Evolutionary conservation across 1,140 invertebrate species (phyloP).

Genomic region (Cydia splendana): DNA sequence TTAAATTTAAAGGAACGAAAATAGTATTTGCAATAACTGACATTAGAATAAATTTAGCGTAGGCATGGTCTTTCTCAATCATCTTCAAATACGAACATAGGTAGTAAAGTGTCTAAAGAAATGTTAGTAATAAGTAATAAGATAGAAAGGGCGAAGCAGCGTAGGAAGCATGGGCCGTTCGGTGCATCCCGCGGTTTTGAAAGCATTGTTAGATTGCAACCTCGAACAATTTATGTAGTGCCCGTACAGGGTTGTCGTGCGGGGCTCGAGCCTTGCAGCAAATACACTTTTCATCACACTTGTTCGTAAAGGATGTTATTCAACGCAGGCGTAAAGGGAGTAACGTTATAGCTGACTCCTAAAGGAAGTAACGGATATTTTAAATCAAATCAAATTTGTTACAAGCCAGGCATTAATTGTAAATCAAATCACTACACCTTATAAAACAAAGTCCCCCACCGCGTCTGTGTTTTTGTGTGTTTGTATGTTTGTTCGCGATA

Average conservation of each 20-base stretch:
- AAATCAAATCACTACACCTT: too few relatives aligned
- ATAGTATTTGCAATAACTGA: not conserved
- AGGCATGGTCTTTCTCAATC: constrained; percentile 2
- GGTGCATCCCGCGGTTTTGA: constrained; percentile 48
- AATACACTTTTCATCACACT: constrained; percentile 1
- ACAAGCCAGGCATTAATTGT: too few relatives aligned
- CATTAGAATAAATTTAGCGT: not conserved
- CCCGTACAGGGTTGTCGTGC: constrained; percentile 47
- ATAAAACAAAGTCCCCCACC: too few relatives aligned
- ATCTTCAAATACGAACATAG: constrained; percentile 49
- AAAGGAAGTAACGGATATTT: too few relatives aligned
- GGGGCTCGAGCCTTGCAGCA: constrained; percentile 36
- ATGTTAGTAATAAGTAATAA: constrained; percentile 70
- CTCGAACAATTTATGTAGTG: constrained; percentile 59
- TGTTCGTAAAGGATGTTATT: not conserved
- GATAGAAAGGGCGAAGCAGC: constrained; percentile 57
- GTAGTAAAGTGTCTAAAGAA: constrained; percentile 68
- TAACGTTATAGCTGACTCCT: too few relatives aligned
- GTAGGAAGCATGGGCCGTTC: constrained; percentile 55
- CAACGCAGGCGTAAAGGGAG: not conserved
- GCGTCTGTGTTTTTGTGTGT: too few relatives aligned
- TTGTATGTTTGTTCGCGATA: too few relatives aligned
- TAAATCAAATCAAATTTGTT: too few relatives aligned
- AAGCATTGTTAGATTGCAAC: constrained; percentile 61
- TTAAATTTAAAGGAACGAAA: not conserved